Conservation (phyloP, 2,888 invertebrate genomes). For the Drosophila engyochracea region DNA sequence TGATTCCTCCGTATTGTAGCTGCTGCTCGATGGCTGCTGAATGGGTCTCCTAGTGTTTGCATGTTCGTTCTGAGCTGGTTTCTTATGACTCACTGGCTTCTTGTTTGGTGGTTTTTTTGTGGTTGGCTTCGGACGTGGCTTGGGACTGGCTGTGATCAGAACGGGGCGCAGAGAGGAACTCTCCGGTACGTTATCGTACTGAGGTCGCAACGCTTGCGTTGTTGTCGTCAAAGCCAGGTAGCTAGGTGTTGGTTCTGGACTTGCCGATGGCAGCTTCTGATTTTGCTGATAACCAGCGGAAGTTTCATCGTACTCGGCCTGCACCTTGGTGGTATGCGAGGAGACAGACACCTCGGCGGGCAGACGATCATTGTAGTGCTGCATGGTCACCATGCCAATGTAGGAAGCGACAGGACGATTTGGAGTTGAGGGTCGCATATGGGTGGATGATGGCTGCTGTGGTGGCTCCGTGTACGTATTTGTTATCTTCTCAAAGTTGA, state of each 20-base stretch:
- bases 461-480: conserved; percentile 59
- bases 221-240: conserved; percentile 56
- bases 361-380: conserved; percentile 69
- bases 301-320: conserved; percentile 65
- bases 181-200: conserved; percentile 39
- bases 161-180: conserved; percentile 79
- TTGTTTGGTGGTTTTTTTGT: conserved; percentile 76
- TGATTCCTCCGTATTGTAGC: conserved; percentile 45
- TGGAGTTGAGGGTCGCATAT: conserved; percentile 60
- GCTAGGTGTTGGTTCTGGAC: conserved; percentile 42
- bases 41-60: conserved; percentile 47
- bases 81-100: conserved; percentile 53
- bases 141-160: conserved; percentile 85
- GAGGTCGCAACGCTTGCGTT: conserved; percentile 57
- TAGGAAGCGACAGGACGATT: conserved; percentile 73
- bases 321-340: conserved; percentile 81
- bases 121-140: conserved; percentile 67
- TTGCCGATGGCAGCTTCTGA: conserved; percentile 39
- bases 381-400: conserved; percentile 79
- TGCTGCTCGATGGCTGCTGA: conserved; percentile 28
- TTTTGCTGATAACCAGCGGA: conserved; percentile 53
- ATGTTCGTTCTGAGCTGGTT: conserved; percentile 46
- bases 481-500: conserved; percentile 62
- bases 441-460: conserved; percentile 46
- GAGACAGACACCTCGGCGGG: conserved; percentile 81